Conservation (phyloP, 2,797 vertebrate species). For the Gorsachius magnificus region DNA sequence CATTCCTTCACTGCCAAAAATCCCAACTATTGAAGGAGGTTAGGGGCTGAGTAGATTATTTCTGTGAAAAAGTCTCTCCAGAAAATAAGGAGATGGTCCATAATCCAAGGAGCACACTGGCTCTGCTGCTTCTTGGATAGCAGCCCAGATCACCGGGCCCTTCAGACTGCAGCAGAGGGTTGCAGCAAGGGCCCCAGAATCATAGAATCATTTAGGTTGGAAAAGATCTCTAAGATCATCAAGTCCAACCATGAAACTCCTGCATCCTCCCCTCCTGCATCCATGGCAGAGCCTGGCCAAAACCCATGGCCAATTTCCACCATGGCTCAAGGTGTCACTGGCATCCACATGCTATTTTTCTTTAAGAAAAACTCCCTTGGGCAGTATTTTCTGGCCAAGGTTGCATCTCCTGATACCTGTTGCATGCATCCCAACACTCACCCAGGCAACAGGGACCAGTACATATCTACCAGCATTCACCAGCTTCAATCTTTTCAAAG, state of each 20-base stretch:
- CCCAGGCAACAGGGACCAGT: background rate
- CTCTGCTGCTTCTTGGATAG: background rate
- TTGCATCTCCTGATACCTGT: background rate
- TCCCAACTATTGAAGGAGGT: background rate
- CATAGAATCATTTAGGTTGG: no score
- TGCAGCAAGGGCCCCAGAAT: background rate
- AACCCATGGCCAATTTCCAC: background rate
- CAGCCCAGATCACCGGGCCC: background rate
- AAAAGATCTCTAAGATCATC: no score
- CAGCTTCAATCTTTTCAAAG: background rate
- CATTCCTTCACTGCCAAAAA: background rate
- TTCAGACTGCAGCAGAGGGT: background rate
- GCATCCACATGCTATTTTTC: background rate
- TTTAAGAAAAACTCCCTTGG: background rate
- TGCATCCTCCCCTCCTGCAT: background rate
- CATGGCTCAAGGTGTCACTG: background rate
- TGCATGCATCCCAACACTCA: background rate
- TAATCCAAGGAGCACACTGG: background rate
- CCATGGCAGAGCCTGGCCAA: background rate
- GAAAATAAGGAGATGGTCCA: background rate
- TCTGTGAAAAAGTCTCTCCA: background rate
- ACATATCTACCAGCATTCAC: background rate
- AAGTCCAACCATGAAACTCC: background rate
- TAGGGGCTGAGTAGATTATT: background rate
- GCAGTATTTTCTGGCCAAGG: background rate